These are phyloP conservation scores for Brachyistius frenatus DNA, from an alignment of 2,113 vertebrate species.

Conservation along the genomic window DNA sequence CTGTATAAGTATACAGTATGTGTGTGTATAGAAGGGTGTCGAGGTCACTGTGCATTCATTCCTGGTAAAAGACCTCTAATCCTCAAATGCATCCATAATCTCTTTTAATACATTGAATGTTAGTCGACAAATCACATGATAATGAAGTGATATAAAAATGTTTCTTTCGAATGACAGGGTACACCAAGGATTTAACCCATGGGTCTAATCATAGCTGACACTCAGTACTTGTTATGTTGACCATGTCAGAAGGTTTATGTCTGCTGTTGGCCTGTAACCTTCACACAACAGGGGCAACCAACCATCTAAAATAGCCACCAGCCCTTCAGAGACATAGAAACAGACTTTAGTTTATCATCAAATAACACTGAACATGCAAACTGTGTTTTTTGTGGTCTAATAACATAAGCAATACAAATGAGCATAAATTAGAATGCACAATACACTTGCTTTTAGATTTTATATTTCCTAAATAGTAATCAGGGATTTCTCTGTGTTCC, in stretches of 20 bases:
- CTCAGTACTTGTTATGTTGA: constrained; percentile 48
- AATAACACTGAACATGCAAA: constrained; percentile 2
- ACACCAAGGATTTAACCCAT: constrained; percentile 50
- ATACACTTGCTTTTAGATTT: background rate
- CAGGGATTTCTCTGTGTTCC: constrained; percentile 32
- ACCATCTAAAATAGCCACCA: constrained; percentile 14
- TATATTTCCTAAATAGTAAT: constrained; percentile 30
- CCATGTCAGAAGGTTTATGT: constrained; percentile 59
- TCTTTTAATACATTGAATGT: constrained; percentile 71
- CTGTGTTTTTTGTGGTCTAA: background rate
- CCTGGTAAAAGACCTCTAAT: constrained; percentile 68
- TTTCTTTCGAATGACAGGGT: constrained; percentile 60
- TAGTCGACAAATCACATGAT: constrained; percentile 67
- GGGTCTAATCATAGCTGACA: constrained; percentile 55
- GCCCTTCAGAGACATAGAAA: constrained; percentile 17
- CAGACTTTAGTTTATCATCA: constrained; percentile 10
- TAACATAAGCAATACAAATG: constrained; percentile 1
- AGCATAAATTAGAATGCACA: constrained; percentile 10
- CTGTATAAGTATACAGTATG: constrained; percentile 12
- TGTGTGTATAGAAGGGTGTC: constrained; percentile 17
- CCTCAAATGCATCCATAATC: constrained; percentile 73
- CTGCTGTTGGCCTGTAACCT: constrained; percentile 40
- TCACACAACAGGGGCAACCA: constrained; percentile 23
- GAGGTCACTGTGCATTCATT: constrained; percentile 47
- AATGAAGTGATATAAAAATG: constrained; percentile 71